phyloP scores from a whole-genome alignment of 2,797 vertebrate genomes.

The Dermochelys coriacea region DNA sequence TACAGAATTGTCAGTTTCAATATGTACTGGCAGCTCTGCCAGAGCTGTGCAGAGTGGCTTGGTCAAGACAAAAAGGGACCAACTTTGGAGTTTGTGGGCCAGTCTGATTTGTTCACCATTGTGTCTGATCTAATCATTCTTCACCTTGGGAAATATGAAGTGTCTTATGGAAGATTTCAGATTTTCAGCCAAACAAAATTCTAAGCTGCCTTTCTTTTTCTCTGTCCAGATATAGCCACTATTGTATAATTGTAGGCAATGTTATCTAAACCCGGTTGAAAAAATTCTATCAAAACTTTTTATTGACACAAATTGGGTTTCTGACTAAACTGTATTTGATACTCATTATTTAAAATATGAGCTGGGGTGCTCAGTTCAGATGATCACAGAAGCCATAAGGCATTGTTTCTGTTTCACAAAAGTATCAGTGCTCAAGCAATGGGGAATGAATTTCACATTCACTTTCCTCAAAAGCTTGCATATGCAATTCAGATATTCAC shows the following conservation, averaged over 20 bases:
- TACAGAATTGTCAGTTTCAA: conserved; percentile 6
- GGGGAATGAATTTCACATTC: background rate
- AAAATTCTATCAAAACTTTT: background rate
- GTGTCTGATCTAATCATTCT: background rate
- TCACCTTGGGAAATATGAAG: conserved; percentile 1
- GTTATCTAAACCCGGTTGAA: background rate
- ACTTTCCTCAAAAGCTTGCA: conserved; percentile 25
- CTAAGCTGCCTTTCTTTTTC: background rate
- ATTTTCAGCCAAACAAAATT: background rate
- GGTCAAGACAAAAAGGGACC: conserved; percentile 48
- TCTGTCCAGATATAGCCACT: background rate
- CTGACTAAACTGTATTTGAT: conserved; percentile 3
- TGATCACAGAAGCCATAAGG: background rate
- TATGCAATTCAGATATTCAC: background rate
- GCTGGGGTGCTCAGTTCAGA: conserved; percentile 56
- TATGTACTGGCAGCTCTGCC: background rate
- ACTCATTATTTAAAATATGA: conserved; percentile 60
- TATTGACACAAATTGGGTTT: background rate
- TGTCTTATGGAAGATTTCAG: background rate
- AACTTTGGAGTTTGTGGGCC: conserved; percentile 21
- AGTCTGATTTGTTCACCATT: conserved; percentile 36
- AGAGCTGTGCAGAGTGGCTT: background rate
- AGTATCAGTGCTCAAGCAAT: background rate
- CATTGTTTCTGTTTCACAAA: background rate
- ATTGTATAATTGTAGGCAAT: background rate